These are phyloP conservation scores for Lysandra bellargus DNA, from an alignment of 2,888 invertebrate species.

Conservation along the genomic window DNA sequence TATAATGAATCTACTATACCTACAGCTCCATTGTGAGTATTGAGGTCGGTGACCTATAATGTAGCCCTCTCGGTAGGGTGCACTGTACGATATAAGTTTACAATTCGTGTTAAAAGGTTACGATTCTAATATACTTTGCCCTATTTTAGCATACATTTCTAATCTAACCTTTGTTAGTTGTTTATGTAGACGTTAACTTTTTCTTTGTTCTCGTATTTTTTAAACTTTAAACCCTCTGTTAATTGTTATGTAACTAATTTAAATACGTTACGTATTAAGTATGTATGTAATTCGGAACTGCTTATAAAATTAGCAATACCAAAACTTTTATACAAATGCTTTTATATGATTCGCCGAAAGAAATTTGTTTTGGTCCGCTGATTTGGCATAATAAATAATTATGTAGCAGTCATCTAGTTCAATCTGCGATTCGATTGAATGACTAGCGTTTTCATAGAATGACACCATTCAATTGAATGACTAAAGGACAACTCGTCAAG, in stretches of 20 bases:
- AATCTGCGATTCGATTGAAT: too few species aligned
- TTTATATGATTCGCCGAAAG: too few species aligned
- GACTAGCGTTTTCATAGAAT: too few species aligned
- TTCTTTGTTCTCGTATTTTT: conserved; percentile 18
- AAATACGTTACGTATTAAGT: not conserved
- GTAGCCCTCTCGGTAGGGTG: conserved; percentile 73
- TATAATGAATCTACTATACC: conserved; percentile 2
- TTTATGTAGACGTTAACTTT: conserved; percentile 12
- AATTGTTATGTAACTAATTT: conserved; percentile 15
- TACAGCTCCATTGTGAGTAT: conserved; percentile 23
- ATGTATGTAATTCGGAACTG: not conserved
- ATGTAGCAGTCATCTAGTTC: too few species aligned
- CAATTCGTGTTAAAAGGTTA: conserved; percentile 32
- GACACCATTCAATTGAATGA: too few species aligned
- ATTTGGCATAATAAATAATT: too few species aligned
- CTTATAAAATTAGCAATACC: not conserved
- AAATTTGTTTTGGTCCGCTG: too few species aligned
- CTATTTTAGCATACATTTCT: conserved; percentile 29
- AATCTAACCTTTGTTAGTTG: conserved; percentile 18
- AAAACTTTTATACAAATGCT: not conserved
- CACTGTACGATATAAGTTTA: conserved; percentile 48
- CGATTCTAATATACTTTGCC: conserved; percentile 29
- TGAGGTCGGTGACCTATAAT: conserved; percentile 70
- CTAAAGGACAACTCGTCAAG: too few species aligned
- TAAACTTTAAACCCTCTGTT: not conserved